Evolutionary conservation across 2,888 invertebrate genomes (phyloP).

Genomic region (Volucella bombylans): DNA sequence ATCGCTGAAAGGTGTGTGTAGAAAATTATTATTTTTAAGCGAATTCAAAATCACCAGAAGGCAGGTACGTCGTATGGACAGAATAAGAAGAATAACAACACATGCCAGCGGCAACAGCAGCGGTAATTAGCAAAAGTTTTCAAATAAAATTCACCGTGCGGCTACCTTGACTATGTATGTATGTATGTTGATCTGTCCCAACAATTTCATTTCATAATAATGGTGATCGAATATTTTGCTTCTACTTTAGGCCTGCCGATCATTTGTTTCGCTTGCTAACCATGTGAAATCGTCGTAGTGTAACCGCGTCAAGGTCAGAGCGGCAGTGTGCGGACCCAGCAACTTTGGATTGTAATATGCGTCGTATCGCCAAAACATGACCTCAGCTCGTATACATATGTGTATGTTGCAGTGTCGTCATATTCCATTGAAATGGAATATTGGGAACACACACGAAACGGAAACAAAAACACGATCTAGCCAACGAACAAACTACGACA

Average conservation of each 20-base stretch:
- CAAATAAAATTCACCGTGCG: neutral
- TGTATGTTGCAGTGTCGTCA: conserved; percentile 63
- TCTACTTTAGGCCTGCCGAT: conserved; percentile 5
- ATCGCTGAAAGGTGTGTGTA: conserved; percentile 24
- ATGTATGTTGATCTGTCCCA: conserved; percentile 19
- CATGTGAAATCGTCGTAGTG: conserved; percentile 11
- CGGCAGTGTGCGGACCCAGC: conserved; percentile 34
- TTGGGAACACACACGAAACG: conserved; percentile 26
- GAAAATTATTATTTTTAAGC: conserved; percentile 58
- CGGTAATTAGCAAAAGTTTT: conserved; percentile 51
- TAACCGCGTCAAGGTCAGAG: conserved; percentile 52
- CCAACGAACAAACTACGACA: neutral
- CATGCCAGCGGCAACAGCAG: conserved; percentile 4
- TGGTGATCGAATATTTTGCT: conserved; percentile 39
- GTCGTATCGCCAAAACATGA: conserved; percentile 60
- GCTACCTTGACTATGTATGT: neutral
- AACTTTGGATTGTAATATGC: conserved; percentile 47
- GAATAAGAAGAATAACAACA: neutral
- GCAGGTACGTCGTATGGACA: conserved; percentile 17
- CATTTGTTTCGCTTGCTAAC: conserved; percentile 34
- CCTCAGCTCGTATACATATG: conserved; percentile 40
- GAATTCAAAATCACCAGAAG: conserved; percentile 36
- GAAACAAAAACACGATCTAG: conserved; percentile 1
- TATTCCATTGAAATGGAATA: conserved; percentile 9
- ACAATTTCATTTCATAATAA: conserved; percentile 34